These are phyloP conservation scores for Hydrochoerus hydrochaeris DNA, from an alignment of 2,113 vertebrate genomes.

Conservation along the genomic window DNA sequence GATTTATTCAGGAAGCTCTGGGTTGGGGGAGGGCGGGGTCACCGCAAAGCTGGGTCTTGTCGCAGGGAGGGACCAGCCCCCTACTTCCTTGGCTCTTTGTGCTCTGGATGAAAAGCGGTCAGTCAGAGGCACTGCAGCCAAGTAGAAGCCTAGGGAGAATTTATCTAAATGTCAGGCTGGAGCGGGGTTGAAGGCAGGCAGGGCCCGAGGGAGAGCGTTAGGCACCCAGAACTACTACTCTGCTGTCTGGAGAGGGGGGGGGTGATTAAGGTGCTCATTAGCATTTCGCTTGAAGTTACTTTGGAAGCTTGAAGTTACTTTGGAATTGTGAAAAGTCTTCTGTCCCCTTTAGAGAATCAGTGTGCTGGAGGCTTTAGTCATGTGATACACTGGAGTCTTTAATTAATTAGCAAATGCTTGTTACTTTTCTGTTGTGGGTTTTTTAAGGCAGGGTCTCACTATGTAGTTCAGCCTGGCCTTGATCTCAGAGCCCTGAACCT, in stretches of 20 bases:
- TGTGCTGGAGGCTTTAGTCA: neutral
- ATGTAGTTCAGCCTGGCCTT: no score
- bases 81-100: neutral
- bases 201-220: no score
- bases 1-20: slow-evolving; percentile 40
- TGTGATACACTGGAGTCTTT: neutral
- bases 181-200: no score
- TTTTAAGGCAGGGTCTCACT: neutral
- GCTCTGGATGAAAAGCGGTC: neutral
- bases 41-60: neutral
- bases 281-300: neutral
- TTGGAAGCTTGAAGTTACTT: neutral
- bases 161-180: neutral
- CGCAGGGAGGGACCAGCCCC: no score
- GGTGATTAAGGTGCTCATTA: no score
- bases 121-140: neutral
- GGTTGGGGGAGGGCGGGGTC: neutral
- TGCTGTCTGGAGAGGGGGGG: no score
- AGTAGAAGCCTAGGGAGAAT: neutral
- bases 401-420: neutral
- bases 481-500: no score
- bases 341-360: neutral
- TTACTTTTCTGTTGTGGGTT: neutral
- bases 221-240: neutral
- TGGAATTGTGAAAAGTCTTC: neutral